Evolutionary conservation across 1,140 invertebrate species (phyloP).

Genomic region (Drosophila sulfurigaster): DNA sequence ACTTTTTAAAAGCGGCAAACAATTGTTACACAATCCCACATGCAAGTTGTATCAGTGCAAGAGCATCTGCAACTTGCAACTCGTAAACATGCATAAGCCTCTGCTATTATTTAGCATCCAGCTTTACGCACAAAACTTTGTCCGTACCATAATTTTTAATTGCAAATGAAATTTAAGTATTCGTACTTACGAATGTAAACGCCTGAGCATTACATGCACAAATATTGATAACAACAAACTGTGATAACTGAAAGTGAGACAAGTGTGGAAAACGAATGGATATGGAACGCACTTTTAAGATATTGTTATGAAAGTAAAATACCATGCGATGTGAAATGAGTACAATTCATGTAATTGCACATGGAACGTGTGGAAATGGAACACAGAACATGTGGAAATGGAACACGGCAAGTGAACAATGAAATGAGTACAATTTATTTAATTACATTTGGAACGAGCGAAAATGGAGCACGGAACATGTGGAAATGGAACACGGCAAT

Average conservation of each 20-base stretch:
- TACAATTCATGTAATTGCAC: neutral
- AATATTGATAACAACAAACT: too few species aligned
- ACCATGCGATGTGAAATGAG: too few species aligned
- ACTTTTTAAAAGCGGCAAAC: neutral
- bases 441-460: neutral
- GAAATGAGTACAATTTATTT: too few species aligned
- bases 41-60: neutral
- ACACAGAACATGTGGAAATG: neutral
- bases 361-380: neutral
- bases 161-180: neutral
- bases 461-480: neutral
- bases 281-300: too few species aligned
- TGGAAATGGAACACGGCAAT: neutral
- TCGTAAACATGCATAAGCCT: neutral
- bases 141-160: neutral
- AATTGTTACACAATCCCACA: neutral
- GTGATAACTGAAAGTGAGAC: too few species aligned
- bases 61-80: conserved; percentile 1
- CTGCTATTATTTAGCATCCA: neutral
- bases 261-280: too few species aligned
- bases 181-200: too few species aligned
- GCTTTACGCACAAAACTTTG: neutral
- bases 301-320: too few species aligned
- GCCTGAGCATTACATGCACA: too few species aligned
- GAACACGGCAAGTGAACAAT: neutral